Evolutionary conservation across 1,140 invertebrate genomes (phyloP).

Genomic region (Hydropsyche tenuis): DNA sequence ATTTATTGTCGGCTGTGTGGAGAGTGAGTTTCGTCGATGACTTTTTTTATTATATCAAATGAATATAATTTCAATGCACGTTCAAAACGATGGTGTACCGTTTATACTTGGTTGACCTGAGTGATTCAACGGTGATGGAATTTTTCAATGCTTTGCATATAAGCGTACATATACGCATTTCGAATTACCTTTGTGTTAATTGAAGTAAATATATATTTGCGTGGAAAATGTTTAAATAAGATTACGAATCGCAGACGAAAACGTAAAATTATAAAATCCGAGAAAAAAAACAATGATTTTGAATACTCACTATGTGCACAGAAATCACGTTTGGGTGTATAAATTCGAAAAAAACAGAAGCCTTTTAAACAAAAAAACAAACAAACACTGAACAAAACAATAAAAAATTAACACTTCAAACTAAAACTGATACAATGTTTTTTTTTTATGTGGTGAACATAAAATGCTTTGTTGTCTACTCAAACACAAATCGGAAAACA

Average conservation of each 20-base stretch:
- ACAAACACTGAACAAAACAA: conserved; percentile 21
- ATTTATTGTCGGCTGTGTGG: background rate
- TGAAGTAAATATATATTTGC: background rate
- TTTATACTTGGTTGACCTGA: conserved; percentile 17
- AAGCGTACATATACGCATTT: conserved; percentile 3
- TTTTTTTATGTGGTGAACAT: no score
- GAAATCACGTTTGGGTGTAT: background rate
- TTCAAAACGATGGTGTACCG: conserved; percentile 5
- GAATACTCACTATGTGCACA: background rate
- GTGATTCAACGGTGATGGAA: conserved; percentile 27
- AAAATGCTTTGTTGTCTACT: no score
- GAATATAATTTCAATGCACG: conserved; percentile 7
- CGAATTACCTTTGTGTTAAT: conserved; percentile 18
- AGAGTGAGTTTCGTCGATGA: no score
- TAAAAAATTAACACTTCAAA: conserved; percentile 15
- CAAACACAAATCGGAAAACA: no score
- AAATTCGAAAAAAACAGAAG: no score
- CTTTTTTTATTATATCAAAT: no score
- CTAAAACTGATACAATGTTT: background rate
- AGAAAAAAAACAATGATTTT: background rate
- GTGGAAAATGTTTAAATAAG: conserved; percentile 8
- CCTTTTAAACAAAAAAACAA: no score
- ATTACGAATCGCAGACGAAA: background rate
- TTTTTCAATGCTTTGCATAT: conserved; percentile 23
- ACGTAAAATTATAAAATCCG: background rate